Evolutionary conservation across 1,140 invertebrate genomes (phyloP).

Genomic region (Drosophila dunni): DNA sequence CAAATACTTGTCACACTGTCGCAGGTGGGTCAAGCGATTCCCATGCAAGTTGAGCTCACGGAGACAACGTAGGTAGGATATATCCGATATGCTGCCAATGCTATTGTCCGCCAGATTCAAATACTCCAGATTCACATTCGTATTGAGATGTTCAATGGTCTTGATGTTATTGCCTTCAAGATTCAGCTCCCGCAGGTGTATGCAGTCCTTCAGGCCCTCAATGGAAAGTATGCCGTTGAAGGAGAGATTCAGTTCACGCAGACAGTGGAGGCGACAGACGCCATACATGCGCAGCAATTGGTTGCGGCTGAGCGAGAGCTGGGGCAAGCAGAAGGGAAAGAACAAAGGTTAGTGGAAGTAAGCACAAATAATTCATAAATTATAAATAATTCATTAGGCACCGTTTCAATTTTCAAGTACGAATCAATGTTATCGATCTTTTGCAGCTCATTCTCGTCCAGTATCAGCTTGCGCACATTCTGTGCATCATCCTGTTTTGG

Average conservation of each 20-base stretch:
- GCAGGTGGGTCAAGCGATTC: slow-evolving; percentile 92
- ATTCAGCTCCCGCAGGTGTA: slow-evolving; percentile 90
- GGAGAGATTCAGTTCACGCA: slow-evolving; percentile 92
- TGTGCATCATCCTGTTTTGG: slow-evolving; percentile 88
- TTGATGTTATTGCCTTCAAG: slow-evolving; percentile 88
- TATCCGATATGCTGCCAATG: slow-evolving; percentile 92
- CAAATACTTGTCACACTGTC: slow-evolving; percentile 92
- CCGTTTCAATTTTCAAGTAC: slow-evolving; percentile 92
- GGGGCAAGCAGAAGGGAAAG: neutral
- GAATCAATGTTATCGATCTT: slow-evolving; percentile 94
- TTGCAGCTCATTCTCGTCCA: slow-evolving; percentile 94
- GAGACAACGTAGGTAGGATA: slow-evolving; percentile 89
- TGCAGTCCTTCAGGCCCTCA: slow-evolving; percentile 94
- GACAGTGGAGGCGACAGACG: slow-evolving; percentile 90
- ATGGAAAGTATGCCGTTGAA: slow-evolving; percentile 95
- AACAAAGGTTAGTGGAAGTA: neutral
- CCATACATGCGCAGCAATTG: slow-evolving; percentile 94
- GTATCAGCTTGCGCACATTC: slow-evolving; percentile 90
- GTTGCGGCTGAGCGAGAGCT: slow-evolving; percentile 94
- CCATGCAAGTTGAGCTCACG: slow-evolving; percentile 94
- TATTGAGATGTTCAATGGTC: slow-evolving; percentile 94
- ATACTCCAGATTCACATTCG: slow-evolving; percentile 91
- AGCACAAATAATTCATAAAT: neutral
- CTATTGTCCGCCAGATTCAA: slow-evolving; percentile 95
- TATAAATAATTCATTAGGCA: slow-evolving; percentile 78